These are phyloP conservation scores for Lasiommata megera DNA, from an alignment of 2,888 invertebrate genomes.

Conservation along the genomic window DNA sequence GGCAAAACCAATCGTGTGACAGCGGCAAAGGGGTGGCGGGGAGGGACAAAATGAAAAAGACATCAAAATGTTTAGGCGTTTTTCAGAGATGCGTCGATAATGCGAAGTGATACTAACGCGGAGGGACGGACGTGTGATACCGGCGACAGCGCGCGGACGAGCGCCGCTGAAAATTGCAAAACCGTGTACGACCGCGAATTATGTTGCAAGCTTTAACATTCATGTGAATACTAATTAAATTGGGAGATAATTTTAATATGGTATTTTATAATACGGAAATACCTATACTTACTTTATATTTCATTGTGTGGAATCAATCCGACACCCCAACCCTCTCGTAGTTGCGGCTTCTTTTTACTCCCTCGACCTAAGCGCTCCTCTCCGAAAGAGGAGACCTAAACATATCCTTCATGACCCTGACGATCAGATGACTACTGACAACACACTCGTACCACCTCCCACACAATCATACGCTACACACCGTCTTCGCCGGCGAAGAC, in stretches of 20 bases:
- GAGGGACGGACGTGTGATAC: slow-evolving; percentile 20
- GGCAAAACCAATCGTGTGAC: slow-evolving; percentile 71
- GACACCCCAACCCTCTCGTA: no score
- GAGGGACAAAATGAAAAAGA: slow-evolving; percentile 43
- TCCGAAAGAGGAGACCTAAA: no score
- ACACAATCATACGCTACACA: no score
- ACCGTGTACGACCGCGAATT: slow-evolving; percentile 13
- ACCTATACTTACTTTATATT: no score
- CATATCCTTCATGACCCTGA: no score
- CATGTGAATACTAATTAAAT: not conserved
- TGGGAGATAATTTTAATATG: not conserved
- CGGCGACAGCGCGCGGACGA: slow-evolving; percentile 10
- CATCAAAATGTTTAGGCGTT: slow-evolving; percentile 55
- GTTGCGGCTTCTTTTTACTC: no score
- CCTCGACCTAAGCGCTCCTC: no score
- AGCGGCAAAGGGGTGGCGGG: slow-evolving; percentile 41
- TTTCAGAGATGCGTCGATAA: slow-evolving; percentile 38
- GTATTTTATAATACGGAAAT: no score
- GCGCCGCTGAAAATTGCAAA: slow-evolving; percentile 25
- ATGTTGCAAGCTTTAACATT: not conserved
- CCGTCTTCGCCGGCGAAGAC: no score
- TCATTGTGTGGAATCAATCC: no score
- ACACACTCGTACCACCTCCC: no score
- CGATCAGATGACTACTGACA: no score
- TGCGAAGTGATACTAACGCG: slow-evolving; percentile 33